Conservation (phyloP, 2,888 invertebrate genomes). For the Drosophila yooni region DNA sequence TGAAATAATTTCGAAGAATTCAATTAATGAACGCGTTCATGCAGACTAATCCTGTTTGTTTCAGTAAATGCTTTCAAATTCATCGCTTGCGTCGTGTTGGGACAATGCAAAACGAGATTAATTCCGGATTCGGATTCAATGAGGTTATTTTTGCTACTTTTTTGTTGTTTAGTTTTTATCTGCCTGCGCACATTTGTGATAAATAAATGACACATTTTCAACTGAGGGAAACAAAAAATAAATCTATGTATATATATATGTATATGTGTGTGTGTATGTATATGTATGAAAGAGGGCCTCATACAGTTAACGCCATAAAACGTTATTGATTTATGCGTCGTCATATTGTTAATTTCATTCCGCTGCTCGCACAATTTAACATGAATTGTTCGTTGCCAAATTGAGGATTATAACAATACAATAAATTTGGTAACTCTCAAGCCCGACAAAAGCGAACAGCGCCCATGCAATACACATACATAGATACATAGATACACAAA, state of each 20-base stretch:
- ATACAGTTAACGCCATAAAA: slow-evolving; percentile 3
- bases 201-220: slow-evolving; percentile 4
- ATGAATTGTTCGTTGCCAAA: slow-evolving; percentile 49
- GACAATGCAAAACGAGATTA: not conserved
- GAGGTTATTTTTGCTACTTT: not conserved
- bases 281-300: not conserved
- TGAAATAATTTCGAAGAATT: not conserved
- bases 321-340: slow-evolving; percentile 47
- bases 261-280: fast-evolving
- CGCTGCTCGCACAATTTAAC: slow-evolving; percentile 47
- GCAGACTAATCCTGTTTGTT: not conserved
- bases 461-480: not conserved
- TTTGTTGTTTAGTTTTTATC: not conserved
- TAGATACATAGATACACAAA: too few relatives aligned
- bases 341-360: slow-evolving; percentile 57
- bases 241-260: not conserved
- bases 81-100: not conserved
- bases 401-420: slow-evolving; percentile 46
- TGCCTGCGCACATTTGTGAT: not conserved
- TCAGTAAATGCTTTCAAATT: not conserved
- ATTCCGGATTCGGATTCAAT: not conserved
- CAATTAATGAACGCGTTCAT: not conserved
- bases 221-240: not conserved
- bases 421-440: slow-evolving; percentile 27
- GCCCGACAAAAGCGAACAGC: not conserved